Percentiles rank a stretch among this genome's conserved stretches.
These are phyloP conservation scores for Cinclus mexicanus DNA, from an alignment of 2,113 vertebrate genomes.

Conservation along the genomic window DNA sequence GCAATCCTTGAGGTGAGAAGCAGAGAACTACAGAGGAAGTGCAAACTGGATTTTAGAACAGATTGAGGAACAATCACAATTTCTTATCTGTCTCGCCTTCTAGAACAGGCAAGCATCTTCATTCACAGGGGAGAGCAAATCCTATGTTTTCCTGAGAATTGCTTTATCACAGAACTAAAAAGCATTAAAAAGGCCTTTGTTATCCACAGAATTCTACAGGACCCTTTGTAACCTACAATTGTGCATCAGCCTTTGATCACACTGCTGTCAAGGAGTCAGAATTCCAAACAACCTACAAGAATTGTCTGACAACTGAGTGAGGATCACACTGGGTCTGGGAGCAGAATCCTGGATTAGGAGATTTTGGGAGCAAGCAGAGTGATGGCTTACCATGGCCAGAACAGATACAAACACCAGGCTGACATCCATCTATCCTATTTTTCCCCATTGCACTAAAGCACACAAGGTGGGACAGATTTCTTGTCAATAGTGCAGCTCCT, in stretches of 20 bases:
- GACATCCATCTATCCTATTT: neutral
- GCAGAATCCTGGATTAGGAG: neutral
- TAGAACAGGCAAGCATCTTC: neutral
- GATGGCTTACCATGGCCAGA: neutral
- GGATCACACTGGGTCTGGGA: neutral
- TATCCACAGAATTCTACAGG: neutral
- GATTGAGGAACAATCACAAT: neutral
- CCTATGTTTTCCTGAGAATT: neutral
- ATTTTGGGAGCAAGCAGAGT: neutral
- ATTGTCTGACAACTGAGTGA: neutral
- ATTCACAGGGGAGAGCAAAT: rapidly evolving
- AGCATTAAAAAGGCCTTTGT: neutral
- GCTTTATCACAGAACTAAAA: neutral
- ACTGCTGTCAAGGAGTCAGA: neutral
- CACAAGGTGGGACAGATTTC: neutral
- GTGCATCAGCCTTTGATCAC: neutral
- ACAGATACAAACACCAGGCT: neutral
- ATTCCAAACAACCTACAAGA: neutral
- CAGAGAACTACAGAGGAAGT: neutral
- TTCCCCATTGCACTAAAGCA: neutral
- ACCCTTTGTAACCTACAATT: neutral
- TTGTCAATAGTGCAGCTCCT: neutral
- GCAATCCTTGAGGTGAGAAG: neutral
- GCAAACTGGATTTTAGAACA: rapidly evolving
- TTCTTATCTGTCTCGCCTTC: neutral